Base-by-base conservation (phyloP, 2,797 vertebrate species). In the Argya squamiceps region DNA sequence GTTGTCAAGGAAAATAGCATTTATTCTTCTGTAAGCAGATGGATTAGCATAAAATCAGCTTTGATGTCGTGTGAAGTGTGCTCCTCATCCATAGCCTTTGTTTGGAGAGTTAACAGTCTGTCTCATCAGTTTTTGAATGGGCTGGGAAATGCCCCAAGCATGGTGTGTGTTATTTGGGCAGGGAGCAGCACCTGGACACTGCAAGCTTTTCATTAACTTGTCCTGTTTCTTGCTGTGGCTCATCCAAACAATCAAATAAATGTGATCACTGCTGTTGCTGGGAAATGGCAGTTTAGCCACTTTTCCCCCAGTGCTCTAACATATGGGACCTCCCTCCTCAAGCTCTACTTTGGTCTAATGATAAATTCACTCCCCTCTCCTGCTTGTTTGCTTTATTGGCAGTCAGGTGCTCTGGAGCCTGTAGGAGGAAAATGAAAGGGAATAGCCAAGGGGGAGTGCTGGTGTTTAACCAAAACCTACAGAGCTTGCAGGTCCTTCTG, bases 1-100 rank as follows among this genome's bases (percentile, higher is more conserved):
- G 55, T 41, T 92, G 89, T 96, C 89, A 91, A 36, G 69, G 71
- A 89, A 91, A 96, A 89, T 49, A 63, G 64, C 58, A 59, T 80
- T 94, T 82, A 49, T 93, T 92, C 71, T 88, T 12, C 64, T 55
- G 24, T 58, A 65, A 88, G 84, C 37, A 62, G 75, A 37, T 49
- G 80, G 74, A 87, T 87, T 84, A 91, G 86, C 83, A 79, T 87
- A 74, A 91, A 91, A 75, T 6, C 65, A 58, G 22, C 89, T 92
- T 94, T 81, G 88, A 90, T 92, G 83, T 89, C 21, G 21, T 50
- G 50, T 1, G 13, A 43, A n/a, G 36, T 8, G 58, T 75, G 64
- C 21, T 91, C 4, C 36, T 53, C 74, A 59, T 64, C 69, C 36
- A 3, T 26, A 52, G 68, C 46, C 69, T 86, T 39, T 56, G 44